Evolutionary conservation across 1,140 invertebrate genomes (phyloP).

Genomic region (Sarcophaga peregrina): DNA sequence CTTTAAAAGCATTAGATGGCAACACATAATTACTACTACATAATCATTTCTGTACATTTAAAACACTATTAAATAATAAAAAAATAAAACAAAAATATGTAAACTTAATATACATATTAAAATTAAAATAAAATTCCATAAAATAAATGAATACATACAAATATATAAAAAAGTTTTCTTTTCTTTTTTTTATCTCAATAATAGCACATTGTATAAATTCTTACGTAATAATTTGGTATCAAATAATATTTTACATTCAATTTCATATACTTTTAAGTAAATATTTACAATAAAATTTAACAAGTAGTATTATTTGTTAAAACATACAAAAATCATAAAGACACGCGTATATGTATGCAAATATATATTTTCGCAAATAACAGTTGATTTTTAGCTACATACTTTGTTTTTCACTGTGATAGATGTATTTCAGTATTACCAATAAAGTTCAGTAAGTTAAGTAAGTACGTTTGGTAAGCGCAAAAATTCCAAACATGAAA

Average conservation of each 20-base stretch:
- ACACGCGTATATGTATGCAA: too few species aligned
- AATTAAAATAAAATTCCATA: background rate
- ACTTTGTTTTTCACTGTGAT: too few species aligned
- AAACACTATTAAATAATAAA: too few species aligned
- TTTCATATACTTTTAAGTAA: background rate
- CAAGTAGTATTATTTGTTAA: background rate
- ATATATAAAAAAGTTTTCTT: too few species aligned
- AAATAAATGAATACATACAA: background rate
- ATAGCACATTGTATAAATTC: background rate
- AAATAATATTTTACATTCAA: slow-evolving; percentile 4
- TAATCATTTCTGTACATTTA: too few species aligned
- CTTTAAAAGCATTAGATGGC: slow-evolving; percentile 13
- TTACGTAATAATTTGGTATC: background rate
- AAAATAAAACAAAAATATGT: too few species aligned
- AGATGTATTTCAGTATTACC: too few species aligned
- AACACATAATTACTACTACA: background rate
- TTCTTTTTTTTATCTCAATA: background rate
- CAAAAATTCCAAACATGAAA: too few species aligned
- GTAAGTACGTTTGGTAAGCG: too few species aligned
- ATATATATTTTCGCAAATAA: too few species aligned
- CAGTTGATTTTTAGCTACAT: too few species aligned
- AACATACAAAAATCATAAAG: background rate
- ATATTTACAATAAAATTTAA: slow-evolving; percentile 4
- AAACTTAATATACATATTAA: background rate
- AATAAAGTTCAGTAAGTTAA: too few species aligned